Percentiles rank a stretch among this genome's conserved stretches.
phyloP scores from a whole-genome alignment of 2,113 vertebrate genomes.

The Ancistrus triradiatus region DNA sequence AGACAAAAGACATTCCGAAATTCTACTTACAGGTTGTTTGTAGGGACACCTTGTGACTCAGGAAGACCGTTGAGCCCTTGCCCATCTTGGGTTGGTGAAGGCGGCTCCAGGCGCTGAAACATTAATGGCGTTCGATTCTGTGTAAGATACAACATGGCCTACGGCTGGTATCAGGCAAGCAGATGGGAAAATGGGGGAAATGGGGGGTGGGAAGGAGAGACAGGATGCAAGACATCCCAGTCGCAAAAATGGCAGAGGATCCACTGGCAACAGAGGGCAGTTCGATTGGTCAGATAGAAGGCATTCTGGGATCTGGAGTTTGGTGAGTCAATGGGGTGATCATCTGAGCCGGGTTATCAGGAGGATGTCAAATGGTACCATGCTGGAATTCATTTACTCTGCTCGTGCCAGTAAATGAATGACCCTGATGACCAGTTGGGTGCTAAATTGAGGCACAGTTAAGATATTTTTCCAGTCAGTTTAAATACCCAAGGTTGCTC shows the following conservation, averaged over 20 bases:
- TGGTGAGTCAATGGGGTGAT: conserved; percentile 34
- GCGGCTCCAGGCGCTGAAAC: conserved; percentile 95
- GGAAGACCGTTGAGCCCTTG: conserved; percentile 75
- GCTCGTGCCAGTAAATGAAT: conserved; percentile 42
- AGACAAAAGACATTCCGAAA: neutral
- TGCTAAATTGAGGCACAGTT: conserved; percentile 34
- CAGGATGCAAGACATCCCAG: conserved; percentile 52
- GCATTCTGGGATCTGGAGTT: conserved; percentile 47
- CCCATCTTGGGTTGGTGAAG: conserved; percentile 81
- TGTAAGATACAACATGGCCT: conserved; percentile 74
- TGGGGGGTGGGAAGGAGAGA: conserved; percentile 37
- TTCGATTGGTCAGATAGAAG: conserved; percentile 43
- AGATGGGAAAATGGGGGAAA: conserved; percentile 64
- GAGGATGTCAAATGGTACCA: conserved; percentile 40
- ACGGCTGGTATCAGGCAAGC: conserved; percentile 75
- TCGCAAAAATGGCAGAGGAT: conserved; percentile 50
- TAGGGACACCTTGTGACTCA: conserved; percentile 66
- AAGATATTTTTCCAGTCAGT: conserved; percentile 6
- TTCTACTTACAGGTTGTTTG: conserved; percentile 77
- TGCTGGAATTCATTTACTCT: conserved; percentile 50
- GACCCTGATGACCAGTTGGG: conserved; percentile 37
- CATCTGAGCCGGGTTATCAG: conserved; percentile 38
- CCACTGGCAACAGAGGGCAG: conserved; percentile 39
- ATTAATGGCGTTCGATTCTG: conserved; percentile 95
- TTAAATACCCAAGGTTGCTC: conserved; percentile 12